Percentiles rank a stretch among this genome's conserved stretches.
phyloP scores from a whole-genome alignment of 2,888 invertebrate species.

The Pollenia angustigena region DNA sequence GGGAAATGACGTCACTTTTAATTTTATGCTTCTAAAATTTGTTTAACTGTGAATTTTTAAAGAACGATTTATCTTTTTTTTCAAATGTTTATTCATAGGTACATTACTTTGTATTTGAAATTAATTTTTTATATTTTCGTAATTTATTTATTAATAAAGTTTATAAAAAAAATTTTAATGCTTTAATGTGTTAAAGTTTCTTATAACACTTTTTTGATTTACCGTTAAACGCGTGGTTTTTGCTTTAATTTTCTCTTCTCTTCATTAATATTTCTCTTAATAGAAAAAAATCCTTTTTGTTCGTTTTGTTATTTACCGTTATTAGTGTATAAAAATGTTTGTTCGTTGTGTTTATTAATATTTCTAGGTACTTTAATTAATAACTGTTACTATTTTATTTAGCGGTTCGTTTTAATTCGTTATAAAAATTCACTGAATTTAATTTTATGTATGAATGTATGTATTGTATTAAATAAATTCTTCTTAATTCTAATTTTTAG shows the following conservation, averaged over 20 bases:
- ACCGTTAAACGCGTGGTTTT: conserved; percentile 38
- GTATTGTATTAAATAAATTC: neutral
- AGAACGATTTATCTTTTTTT: conserved; percentile 35
- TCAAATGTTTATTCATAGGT: conserved; percentile 16
- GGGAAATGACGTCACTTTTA: conserved; percentile 73
- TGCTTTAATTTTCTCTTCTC: conserved; percentile 2
- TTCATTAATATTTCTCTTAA: conserved; percentile 9
- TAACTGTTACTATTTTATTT: conserved; percentile 19
- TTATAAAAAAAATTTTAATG: neutral
- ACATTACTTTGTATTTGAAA: neutral
- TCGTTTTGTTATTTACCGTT: conserved; percentile 50
- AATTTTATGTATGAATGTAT: neutral
- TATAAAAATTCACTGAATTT: conserved; percentile 37
- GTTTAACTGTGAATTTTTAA: conserved; percentile 28
- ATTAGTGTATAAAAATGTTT: conserved; percentile 14
- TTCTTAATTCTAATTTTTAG: conserved; percentile 63
- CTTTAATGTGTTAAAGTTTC: neutral
- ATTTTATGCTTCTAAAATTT: conserved; percentile 27
- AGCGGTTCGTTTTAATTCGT: conserved; percentile 62
- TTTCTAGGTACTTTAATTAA: conserved; percentile 32
- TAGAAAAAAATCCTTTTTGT: neutral
- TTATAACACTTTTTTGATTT: conserved; percentile 18
- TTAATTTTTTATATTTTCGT: neutral
- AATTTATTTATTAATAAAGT: neutral
- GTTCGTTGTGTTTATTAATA: conserved; percentile 46